Conservation (phyloP, 2,113 vertebrate genomes). For the Saiga tatarica region DNA sequence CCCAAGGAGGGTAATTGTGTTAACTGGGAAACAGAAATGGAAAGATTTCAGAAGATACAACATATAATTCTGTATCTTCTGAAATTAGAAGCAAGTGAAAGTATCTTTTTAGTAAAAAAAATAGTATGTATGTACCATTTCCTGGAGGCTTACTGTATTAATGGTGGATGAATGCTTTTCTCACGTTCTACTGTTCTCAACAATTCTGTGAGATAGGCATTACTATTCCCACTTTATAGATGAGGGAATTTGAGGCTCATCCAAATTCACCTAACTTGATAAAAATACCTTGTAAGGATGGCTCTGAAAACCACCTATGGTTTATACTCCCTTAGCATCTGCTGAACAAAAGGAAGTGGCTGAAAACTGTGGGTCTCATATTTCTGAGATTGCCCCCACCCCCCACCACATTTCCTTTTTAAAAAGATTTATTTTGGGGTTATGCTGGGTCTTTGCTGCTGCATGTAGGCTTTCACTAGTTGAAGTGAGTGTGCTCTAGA, state of each 20-base stretch:
- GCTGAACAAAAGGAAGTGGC: background rate
- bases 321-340: background rate
- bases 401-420: background rate
- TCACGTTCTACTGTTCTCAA: background rate
- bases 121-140: background rate
- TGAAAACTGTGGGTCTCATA: background rate
- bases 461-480: background rate
- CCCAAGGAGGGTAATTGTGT: background rate
- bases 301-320: background rate
- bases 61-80: slow-evolving; percentile 1
- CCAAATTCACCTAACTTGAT: background rate
- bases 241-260: background rate
- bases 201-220: background rate
- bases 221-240: background rate
- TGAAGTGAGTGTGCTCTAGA: background rate
- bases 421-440: background rate
- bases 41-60: slow-evolving; percentile 25
- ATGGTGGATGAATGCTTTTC: background rate
- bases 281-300: background rate
- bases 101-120: slow-evolving; percentile 19
- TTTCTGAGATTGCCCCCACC: background rate
- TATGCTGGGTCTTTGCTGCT: background rate
- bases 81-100: background rate
- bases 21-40: background rate
- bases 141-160: background rate